Evolutionary conservation across 2,888 invertebrate genomes (phyloP), one percentile per base, ranked within the genome.

Genomic region (Venusia cambrica): DNA sequence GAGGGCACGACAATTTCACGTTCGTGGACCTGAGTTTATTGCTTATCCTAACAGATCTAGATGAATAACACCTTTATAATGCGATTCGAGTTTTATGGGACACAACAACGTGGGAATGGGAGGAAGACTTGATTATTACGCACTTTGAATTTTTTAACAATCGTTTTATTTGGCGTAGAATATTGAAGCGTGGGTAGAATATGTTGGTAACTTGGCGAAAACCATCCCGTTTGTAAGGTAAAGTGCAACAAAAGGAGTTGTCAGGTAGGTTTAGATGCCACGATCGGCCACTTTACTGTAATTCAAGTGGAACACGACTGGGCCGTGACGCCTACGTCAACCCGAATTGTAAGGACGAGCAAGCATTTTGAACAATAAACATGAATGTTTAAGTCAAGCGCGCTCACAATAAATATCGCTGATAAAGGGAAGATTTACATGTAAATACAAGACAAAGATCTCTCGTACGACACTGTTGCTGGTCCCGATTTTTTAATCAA

Each of bases 321-420:
- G 66, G 62, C 59, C 62, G 68, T 62, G 69, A 78, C 85, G 79
- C 83, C 84, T 78, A 85, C 85, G 72, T 71, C 69, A 67, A 66
- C 50, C 51, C 60, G 62, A 73, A 73, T 74, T 72, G 70, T 71
- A 73, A 71, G 67, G 57, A 57, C 57, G 41, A 51, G 57, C 57
- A 56, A 46, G 54, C 43, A 45, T 53, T 42, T 45, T 45, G 41
- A 56, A 61, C 64, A 72, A 79, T 75, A 78, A 81, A 81, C 81
- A 73, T 63, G 65, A 62, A 71, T 68, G 73, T 75, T 69, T 69
- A 67, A 66, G 60, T 63, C 65, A 72, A 75, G 73, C 69, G 66
- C 71, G 66, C 58, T 61, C 62, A 62, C 79, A 81, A 84, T 84
- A 85, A 83, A 84, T 75, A 75, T 77, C 54, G 52, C 60, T 64